phyloP scores from a whole-genome alignment of 2,113 vertebrate genomes.

The Bubo bubo region DNA sequence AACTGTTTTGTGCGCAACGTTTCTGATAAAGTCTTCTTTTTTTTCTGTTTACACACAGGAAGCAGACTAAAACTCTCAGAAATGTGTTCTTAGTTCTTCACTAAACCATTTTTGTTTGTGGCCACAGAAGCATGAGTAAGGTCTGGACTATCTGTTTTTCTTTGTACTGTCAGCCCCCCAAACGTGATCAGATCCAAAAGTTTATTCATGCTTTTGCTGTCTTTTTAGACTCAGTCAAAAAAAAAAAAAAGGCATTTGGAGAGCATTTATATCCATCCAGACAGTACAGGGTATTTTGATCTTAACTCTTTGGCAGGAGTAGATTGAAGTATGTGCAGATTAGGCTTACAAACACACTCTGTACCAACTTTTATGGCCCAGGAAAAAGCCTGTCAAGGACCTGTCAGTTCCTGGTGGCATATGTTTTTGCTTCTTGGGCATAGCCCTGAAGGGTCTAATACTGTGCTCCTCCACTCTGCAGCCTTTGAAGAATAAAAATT shows the following conservation, averaged over 20 bases:
- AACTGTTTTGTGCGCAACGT: not conserved
- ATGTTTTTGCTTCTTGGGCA: not conserved
- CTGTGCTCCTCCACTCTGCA: not conserved
- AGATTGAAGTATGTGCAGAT: not conserved
- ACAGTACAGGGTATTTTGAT: not conserved
- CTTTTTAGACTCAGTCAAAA: not conserved
- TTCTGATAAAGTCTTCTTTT: not conserved
- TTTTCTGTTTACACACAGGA: slow-evolving; percentile 25
- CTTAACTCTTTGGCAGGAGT: not conserved
- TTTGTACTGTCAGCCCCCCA: not conserved
- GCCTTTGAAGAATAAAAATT: not conserved
- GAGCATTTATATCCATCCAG: not conserved
- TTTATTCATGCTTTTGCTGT: not conserved
- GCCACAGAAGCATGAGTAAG: not conserved
- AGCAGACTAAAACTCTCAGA: not conserved
- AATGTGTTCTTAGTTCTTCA: not conserved
- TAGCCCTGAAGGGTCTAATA: not conserved
- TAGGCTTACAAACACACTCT: not conserved
- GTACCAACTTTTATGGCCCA: not conserved
- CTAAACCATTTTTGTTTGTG: not conserved
- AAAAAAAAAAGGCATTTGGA: not conserved
- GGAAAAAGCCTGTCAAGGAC: not conserved
- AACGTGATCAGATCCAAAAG: not conserved
- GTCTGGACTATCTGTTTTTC: not conserved
- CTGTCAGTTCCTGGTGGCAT: not conserved